A percentile compares a stretch with the other conserved stretches of the same genome.
These are phyloP conservation scores for Thyatira batis DNA, from an alignment of 2,888 invertebrate genomes.

Conservation along the genomic window DNA sequence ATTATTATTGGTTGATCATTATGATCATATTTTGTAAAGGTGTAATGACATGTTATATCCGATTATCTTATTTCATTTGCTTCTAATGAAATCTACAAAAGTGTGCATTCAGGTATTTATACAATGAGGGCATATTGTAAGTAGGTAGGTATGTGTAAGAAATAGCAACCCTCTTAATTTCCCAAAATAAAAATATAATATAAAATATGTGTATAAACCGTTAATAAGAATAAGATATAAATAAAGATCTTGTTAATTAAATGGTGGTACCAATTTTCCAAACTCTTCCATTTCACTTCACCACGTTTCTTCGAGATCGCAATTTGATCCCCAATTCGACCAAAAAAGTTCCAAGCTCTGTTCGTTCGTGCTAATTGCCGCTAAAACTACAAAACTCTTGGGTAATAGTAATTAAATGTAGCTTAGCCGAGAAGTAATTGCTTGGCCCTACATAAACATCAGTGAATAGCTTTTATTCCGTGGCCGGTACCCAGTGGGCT, in stretches of 20 bases:
- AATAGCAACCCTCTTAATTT: too few species aligned
- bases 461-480: constrained; percentile 34
- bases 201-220: too few species aligned
- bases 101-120: too few species aligned
- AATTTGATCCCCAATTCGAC: constrained; percentile 18
- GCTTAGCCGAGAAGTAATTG: constrained; percentile 48
- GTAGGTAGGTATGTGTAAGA: too few species aligned
- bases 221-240: too few species aligned
- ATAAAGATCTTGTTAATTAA: too few species aligned
- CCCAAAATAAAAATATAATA: too few species aligned
- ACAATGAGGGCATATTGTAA: too few species aligned
- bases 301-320: constrained; percentile 5
- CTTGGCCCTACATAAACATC: constrained; percentile 38
- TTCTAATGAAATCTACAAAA: too few species aligned
- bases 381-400: constrained; percentile 42
- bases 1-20: constrained; percentile 1
- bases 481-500: constrained; percentile 36
- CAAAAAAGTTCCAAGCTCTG: constrained; percentile 1
- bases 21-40: background rate
- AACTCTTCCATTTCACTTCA: background rate
- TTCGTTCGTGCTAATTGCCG: constrained; percentile 31
- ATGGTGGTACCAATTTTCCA: too few species aligned
- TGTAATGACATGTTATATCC: background rate
- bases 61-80: background rate
- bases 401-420: constrained; percentile 50